phyloP scores from a whole-genome alignment of 2,113 vertebrate species.

The Lipotes vexillifer region DNA sequence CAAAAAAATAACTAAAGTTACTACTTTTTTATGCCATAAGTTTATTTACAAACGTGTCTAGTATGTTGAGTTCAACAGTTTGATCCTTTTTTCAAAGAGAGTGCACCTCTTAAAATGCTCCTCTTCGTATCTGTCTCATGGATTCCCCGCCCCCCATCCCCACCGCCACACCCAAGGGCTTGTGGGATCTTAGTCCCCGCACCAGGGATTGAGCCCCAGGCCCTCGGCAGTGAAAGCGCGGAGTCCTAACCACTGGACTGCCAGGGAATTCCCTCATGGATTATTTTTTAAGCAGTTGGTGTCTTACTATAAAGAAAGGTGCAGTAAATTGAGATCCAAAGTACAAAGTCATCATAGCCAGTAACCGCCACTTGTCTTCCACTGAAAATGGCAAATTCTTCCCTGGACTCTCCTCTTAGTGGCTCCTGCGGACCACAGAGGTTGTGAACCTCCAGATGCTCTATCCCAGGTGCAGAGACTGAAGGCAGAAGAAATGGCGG shows the following conservation, averaged over 20 bases:
- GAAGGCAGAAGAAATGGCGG: neutral
- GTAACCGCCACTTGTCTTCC: slow-evolving; percentile 93
- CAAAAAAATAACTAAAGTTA: neutral
- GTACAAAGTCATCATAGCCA: slow-evolving; percentile 87
- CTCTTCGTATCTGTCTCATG: slow-evolving; percentile 56
- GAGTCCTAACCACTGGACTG: neutral
- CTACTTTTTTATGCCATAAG: neutral
- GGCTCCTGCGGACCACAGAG: slow-evolving; percentile 87
- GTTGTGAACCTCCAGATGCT: slow-evolving; percentile 88
- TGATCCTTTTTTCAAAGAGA: slow-evolving; percentile 29
- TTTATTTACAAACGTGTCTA: slow-evolving; percentile 79
- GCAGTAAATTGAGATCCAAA: slow-evolving; percentile 90
- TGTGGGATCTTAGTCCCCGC: neutral
- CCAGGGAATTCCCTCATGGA: neutral
- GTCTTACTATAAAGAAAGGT: slow-evolving; percentile 91
- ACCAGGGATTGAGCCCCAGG: neutral
- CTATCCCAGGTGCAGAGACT: slow-evolving; percentile 70
- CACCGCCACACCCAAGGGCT: neutral
- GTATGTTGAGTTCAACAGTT: slow-evolving; percentile 20
- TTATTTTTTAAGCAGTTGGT: slow-evolving; percentile 94
- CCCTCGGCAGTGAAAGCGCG: neutral
- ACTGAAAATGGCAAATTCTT: slow-evolving; percentile 95
- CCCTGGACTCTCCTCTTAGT: slow-evolving; percentile 94
- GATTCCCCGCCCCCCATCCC: neutral
- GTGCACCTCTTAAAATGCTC: slow-evolving; percentile 40